A percentile compares a stretch with the other conserved stretches of the same genome.
Evolutionary conservation across 2,888 invertebrate genomes (phyloP).

Genomic region (Strigamia crassipes): DNA sequence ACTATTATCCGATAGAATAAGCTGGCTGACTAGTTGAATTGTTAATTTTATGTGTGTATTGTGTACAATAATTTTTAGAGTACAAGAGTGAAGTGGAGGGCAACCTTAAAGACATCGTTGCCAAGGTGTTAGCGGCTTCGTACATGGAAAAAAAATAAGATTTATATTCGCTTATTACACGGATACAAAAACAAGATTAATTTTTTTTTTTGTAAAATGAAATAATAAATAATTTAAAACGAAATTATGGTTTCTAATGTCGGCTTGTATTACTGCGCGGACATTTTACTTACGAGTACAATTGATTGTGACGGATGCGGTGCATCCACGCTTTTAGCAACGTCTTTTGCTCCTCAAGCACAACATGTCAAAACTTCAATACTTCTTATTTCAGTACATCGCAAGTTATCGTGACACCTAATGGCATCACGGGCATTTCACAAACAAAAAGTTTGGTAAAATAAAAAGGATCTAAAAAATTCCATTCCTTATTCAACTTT

Average conservation of each 20-base stretch:
- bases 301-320: slow-evolving; percentile 17
- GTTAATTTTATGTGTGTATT: not conserved
- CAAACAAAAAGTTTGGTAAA: too few relatives aligned
- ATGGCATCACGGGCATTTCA: not conserved
- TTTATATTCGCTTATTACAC: not conserved
- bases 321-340: slow-evolving; percentile 22
- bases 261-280: not conserved
- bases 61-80: slow-evolving; percentile 17
- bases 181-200: not conserved
- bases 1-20: too few relatives aligned
- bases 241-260: not conserved
- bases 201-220: not conserved
- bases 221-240: not conserved
- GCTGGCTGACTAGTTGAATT: too few relatives aligned
- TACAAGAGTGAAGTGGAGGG: slow-evolving; percentile 22
- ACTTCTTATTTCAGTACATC: not conserved
- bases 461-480: too few relatives aligned
- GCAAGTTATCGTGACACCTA: not conserved
- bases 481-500: too few relatives aligned
- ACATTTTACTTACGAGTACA: not conserved
- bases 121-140: not conserved
- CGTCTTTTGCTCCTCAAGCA: not conserved
- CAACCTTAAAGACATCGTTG: slow-evolving; percentile 19
- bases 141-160: not conserved
- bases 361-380: slow-evolving; percentile 8